phyloP scores from a whole-genome alignment of 2,113 vertebrate species.

The Paracanthobrama guichenoti region DNA sequence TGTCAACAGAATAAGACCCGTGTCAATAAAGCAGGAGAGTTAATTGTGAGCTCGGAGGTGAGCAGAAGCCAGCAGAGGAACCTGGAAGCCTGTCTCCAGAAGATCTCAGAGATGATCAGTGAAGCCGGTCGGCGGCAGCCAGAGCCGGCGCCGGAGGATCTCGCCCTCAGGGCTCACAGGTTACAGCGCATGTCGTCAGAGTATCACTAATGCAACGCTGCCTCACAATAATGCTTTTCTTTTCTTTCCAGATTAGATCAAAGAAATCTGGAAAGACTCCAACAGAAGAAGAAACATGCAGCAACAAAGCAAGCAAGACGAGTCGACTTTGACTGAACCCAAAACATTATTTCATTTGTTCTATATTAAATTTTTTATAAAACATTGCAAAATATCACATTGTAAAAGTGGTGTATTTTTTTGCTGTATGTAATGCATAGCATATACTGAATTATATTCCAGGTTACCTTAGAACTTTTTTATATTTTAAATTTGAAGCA shows the following conservation, averaged over 20 bases:
- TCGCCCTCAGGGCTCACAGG: conserved; percentile 72
- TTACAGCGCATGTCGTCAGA: neutral
- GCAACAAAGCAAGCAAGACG: conserved; percentile 67
- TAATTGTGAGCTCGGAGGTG: conserved; percentile 86
- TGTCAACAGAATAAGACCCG: conserved; percentile 82
- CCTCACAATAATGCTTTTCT: neutral
- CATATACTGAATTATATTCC: neutral
- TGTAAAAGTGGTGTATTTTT: neutral
- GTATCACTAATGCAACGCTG: neutral
- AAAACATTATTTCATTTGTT: neutral
- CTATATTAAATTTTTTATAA: neutral
- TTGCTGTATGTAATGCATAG: neutral
- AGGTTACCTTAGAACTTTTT: neutral
- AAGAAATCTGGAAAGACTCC: conserved; percentile 68
- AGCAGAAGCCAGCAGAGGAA: conserved; percentile 92
- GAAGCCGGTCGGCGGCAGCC: conserved; percentile 76
- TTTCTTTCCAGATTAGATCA: conserved; percentile 65
- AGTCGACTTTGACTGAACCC: conserved; percentile 69
- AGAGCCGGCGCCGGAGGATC: conserved; percentile 76
- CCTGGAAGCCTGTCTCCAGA: conserved; percentile 84
- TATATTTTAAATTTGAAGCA: too few species aligned
- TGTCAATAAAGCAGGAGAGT: conserved; percentile 86
- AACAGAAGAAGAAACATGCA: conserved; percentile 71
- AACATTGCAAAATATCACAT: neutral
- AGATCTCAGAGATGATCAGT: conserved; percentile 83